Conservation (phyloP, 2,888 invertebrate species). For the Flabesymbios commensalis region DNA sequence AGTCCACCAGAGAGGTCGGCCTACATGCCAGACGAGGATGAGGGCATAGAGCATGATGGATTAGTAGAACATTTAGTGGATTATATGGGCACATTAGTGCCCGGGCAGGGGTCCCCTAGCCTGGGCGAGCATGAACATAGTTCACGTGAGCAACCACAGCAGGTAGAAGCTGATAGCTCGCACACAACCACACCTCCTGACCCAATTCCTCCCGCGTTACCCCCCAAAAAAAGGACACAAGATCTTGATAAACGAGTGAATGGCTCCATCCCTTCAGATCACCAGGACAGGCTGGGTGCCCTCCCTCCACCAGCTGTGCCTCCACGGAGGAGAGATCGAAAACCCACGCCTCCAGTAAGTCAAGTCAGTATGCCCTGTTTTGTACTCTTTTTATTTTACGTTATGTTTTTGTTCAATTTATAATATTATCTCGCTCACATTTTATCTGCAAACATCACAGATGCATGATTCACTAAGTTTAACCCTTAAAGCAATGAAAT, state of each 20-base stretch:
- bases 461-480: too few relatives aligned
- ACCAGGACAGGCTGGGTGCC: neutral
- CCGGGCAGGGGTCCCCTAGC: conserved; percentile 36
- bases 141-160: too few relatives aligned
- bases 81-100: conserved; percentile 48
- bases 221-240: conserved; percentile 3
- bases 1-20: too few relatives aligned
- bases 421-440: too few relatives aligned
- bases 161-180: too few relatives aligned
- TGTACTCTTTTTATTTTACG: neutral
- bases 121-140: too few relatives aligned
- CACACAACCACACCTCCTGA: too few relatives aligned
- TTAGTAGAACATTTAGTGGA: conserved; percentile 44
- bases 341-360: conserved; percentile 1
- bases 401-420: too few relatives aligned
- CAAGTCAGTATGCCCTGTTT: neutral
- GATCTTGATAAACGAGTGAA: neutral
- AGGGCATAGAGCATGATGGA: neutral
- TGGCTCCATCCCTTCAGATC: neutral
- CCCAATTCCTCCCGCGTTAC: conserved; percentile 14
- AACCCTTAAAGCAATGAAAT: too few relatives aligned
- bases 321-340: neutral
- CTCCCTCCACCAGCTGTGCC: conserved; percentile 17
- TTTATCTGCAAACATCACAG: too few relatives aligned
- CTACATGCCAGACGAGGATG: conserved; percentile 6